phyloP scores from a whole-genome alignment of 2,888 invertebrate species.

The Campaea margaritaria region DNA sequence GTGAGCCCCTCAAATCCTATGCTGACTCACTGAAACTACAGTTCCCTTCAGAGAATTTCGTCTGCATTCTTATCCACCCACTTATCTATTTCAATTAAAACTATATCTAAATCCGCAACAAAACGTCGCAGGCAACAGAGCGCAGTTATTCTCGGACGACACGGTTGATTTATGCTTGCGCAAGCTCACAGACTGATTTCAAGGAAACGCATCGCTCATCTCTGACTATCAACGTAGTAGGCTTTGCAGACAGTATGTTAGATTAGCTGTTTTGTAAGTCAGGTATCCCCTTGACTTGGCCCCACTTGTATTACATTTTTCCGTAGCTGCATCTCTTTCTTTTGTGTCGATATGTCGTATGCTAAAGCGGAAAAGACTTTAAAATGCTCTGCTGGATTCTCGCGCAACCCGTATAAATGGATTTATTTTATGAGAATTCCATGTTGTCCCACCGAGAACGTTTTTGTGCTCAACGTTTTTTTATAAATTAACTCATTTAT shows the following conservation, averaged over 20 bases:
- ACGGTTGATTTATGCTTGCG: constrained; percentile 60
- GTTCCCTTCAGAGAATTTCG: constrained; percentile 26
- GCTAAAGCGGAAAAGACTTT: too few species aligned
- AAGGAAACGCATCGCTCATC: constrained; percentile 51
- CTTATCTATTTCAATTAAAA: constrained; percentile 38
- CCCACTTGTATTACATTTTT: too few species aligned
- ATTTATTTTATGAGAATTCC: too few species aligned
- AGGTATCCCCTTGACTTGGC: not conserved
- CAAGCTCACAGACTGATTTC: constrained; percentile 51
- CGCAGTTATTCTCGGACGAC: constrained; percentile 54
- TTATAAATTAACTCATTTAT: too few species aligned
- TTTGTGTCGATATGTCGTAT: too few species aligned
- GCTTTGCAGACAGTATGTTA: constrained; percentile 14
- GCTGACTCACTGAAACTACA: constrained; percentile 1
- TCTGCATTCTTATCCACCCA: constrained; percentile 35
- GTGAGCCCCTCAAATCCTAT: constrained; percentile 3
- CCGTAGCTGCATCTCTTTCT: too few species aligned
- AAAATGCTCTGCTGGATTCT: too few species aligned
- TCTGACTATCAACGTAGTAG: constrained; percentile 29
- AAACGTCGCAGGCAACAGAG: constrained; percentile 40
- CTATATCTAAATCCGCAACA: constrained; percentile 38
- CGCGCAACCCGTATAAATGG: too few species aligned
- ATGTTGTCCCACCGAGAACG: too few species aligned
- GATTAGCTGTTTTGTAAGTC: not conserved
- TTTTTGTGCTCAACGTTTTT: too few species aligned